These are phyloP conservation scores for Aegypius monachus DNA, from an alignment of 2,113 vertebrate species.

Conservation along the genomic window DNA sequence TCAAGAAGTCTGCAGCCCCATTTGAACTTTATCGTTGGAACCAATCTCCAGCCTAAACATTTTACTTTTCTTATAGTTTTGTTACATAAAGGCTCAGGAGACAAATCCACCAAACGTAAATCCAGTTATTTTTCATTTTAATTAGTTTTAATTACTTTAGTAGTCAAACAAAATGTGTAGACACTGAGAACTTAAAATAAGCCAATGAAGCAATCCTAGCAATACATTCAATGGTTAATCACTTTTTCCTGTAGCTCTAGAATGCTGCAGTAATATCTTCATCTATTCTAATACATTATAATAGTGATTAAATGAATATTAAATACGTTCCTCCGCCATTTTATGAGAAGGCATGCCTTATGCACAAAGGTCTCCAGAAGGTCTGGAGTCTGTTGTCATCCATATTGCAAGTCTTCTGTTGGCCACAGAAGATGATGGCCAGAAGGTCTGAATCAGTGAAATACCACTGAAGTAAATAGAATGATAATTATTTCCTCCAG, in stretches of 20 bases:
- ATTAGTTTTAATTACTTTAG: neutral
- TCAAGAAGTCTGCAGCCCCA: neutral
- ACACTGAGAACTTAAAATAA: neutral
- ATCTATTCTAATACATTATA: neutral
- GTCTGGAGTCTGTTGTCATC: neutral
- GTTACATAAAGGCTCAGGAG: neutral
- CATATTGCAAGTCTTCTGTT: neutral
- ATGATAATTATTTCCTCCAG: neutral
- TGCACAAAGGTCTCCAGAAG: neutral
- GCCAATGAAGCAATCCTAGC: neutral
- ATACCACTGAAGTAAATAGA: neutral
- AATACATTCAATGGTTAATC: neutral
- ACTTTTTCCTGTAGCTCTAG: neutral
- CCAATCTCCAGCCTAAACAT: neutral
- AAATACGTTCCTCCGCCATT: neutral
- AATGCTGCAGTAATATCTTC: neutral
- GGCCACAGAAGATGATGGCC: neutral
- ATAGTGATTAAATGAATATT: neutral
- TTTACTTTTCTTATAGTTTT: neutral
- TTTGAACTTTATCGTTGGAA: neutral
- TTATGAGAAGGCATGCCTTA: neutral
- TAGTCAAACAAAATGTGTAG: neutral
- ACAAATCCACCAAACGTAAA: neutral
- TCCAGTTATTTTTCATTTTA: neutral
- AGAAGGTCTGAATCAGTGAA: neutral